Evolutionary conservation across 2,113 vertebrate species (phyloP).

Genomic region (Rissa tridactyla): DNA sequence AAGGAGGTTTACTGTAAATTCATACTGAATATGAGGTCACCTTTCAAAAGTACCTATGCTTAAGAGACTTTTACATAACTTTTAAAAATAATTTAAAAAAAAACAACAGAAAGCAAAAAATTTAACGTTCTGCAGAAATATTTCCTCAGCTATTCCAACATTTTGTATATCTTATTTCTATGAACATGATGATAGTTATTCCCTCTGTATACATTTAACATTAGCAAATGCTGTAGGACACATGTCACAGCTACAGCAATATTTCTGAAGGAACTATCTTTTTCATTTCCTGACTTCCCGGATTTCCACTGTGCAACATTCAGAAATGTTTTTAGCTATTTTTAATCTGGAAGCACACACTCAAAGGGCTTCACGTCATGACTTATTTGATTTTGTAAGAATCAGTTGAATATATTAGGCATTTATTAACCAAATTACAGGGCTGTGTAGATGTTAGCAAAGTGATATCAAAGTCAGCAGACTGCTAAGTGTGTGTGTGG

Average conservation of each 20-base stretch:
- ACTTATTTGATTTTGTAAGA: slow-evolving; percentile 4
- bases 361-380: not conserved
- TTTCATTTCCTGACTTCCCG: not conserved
- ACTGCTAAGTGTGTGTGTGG: not conserved
- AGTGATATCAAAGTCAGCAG: not conserved
- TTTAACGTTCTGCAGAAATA: not conserved
- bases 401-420: not conserved
- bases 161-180: not conserved
- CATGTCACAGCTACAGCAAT: not conserved
- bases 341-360: not conserved
- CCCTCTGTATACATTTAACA: not conserved
- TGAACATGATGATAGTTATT: not conserved
- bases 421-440: slow-evolving; percentile 36
- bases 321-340: not conserved
- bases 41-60: not conserved
- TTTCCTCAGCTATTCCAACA: not conserved
- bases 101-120: not conserved
- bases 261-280: not conserved
- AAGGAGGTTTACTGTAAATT: not conserved
- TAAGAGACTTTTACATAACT: not conserved
- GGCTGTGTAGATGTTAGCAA: not conserved
- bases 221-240: not conserved
- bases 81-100: not conserved
- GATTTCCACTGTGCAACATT: not conserved
- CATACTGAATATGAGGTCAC: not conserved